Conservation (phyloP, 2,888 invertebrate genomes). For the Spilarctia lutea region DNA sequence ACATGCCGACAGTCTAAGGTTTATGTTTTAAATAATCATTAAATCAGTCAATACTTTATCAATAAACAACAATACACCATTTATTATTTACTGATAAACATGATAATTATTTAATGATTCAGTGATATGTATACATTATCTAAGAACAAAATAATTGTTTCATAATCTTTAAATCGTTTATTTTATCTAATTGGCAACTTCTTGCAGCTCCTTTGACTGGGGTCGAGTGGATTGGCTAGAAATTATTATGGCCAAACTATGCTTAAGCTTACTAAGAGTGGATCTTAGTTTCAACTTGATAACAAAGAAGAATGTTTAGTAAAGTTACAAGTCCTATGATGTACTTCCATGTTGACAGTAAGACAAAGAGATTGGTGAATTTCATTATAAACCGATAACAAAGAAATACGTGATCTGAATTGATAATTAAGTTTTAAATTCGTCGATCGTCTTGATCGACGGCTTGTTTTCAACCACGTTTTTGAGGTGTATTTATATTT, state of each 20-base stretch:
- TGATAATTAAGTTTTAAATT: neutral
- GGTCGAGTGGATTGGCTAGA: too few relatives aligned
- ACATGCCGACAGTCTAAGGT: neutral
- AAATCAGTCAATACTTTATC: neutral
- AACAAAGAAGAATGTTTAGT: neutral
- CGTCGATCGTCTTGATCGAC: too few relatives aligned
- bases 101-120: constrained; percentile 6
- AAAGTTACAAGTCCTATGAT: neutral
- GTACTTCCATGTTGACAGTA: constrained; percentile 1
- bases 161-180: neutral
- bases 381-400: constrained; percentile 4
- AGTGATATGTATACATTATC: neutral
- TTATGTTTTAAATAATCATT: neutral
- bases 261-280: neutral
- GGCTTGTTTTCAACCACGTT: neutral
- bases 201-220: too few relatives aligned
- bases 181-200: neutral
- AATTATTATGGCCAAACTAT: too few relatives aligned
- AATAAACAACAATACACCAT: constrained; percentile 1
- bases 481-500: neutral
- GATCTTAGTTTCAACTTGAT: neutral
- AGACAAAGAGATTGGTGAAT: constrained; percentile 5
- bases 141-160: neutral
- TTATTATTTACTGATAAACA: constrained; percentile 5
- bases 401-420: neutral